Conservation (phyloP, 2,888 invertebrate species). For the Oeneis ivallda region DNA sequence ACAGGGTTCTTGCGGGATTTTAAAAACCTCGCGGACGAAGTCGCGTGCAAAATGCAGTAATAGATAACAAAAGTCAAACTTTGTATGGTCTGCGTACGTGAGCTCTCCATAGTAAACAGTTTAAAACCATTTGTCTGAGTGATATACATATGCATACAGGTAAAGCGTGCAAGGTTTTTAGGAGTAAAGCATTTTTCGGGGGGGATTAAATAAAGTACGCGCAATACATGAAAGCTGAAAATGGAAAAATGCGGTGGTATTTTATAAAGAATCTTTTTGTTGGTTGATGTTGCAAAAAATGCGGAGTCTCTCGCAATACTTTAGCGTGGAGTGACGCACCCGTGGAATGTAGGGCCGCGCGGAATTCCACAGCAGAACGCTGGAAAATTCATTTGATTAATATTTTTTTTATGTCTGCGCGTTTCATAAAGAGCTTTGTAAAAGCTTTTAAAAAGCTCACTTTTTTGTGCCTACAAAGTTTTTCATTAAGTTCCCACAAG, state of each 20-base stretch:
- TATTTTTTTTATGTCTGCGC: constrained; percentile 12
- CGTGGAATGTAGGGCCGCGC: constrained; percentile 20
- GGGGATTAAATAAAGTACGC: background rate
- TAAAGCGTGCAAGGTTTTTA: background rate
- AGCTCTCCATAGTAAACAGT: no score
- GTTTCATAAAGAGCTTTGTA: constrained; percentile 11
- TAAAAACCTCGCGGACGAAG: no score
- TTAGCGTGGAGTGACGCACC: constrained; percentile 10
- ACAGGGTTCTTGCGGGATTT: no score
- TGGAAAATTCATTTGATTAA: constrained; percentile 18
- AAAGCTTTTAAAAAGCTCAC: background rate
- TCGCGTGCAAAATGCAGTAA: no score
- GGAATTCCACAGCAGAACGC: background rate
- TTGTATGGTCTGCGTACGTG: no score
- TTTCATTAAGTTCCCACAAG: background rate
- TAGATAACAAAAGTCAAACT: no score
- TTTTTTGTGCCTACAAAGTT: no score
- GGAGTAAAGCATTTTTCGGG: background rate
- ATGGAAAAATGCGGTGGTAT: constrained; percentile 12
- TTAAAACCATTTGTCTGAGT: background rate
- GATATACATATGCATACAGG: background rate
- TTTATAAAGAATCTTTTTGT: constrained; percentile 22
- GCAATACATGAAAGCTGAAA: background rate
- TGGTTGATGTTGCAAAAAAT: constrained; percentile 17
- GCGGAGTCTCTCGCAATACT: constrained; percentile 21